phyloP scores from a whole-genome alignment of 2,888 invertebrate species.

The Romanomermis culicivorax region DNA sequence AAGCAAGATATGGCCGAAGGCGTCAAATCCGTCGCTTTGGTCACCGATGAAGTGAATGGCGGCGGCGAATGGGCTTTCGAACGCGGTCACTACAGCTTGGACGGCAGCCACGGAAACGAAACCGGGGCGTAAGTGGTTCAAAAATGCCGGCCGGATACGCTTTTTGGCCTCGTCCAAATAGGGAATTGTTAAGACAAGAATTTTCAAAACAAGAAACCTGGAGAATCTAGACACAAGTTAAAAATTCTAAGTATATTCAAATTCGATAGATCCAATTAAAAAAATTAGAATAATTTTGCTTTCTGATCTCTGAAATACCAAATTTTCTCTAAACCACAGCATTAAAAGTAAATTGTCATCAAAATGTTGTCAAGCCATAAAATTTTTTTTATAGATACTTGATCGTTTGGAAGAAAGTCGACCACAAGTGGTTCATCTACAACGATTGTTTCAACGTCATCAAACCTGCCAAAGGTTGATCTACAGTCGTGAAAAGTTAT shows the following conservation, averaged over 20 bases:
- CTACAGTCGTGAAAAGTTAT: no score
- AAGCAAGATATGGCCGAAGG: slow-evolving; percentile 28
- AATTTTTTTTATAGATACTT: slow-evolving; percentile 9
- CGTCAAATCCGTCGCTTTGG: slow-evolving; percentile 23
- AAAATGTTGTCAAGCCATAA: no score
- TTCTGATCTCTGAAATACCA: no score
- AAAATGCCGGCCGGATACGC: neutral
- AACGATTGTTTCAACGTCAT: slow-evolving; percentile 29
- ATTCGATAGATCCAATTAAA: no score
- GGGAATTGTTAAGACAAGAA: neutral
- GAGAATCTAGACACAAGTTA: no score
- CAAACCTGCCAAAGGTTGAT: slow-evolving; percentile 18
- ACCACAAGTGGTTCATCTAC: slow-evolving; percentile 26
- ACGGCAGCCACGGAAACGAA: slow-evolving; percentile 25
- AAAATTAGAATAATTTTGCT: no score
- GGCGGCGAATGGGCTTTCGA: slow-evolving; percentile 28
- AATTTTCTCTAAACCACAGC: no score
- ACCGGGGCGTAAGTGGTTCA: slow-evolving; percentile 19
- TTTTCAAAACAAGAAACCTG: neutral
- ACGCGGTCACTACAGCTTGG: slow-evolving; percentile 25
- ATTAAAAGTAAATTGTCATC: no score
- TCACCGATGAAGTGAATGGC: slow-evolving; percentile 29
- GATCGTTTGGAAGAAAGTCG: slow-evolving; percentile 21
- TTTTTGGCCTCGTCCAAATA: neutral
- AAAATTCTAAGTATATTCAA: no score